Evolutionary conservation across 30 jellyfish, hydroid and myxozoan genomes (phyloP).

Genomic region (Rhopilema esculentum): DNA sequence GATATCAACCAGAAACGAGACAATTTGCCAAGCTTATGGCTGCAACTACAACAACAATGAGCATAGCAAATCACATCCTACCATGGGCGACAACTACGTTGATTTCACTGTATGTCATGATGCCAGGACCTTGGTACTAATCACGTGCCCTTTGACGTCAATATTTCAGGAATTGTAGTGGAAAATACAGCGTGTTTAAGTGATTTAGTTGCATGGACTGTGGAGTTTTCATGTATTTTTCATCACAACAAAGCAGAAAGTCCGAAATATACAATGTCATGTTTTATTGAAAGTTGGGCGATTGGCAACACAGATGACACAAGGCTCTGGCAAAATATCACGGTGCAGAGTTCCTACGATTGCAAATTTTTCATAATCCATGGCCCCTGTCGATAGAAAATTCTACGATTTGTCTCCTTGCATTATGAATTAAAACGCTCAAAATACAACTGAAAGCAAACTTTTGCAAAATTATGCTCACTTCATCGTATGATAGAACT

Average conservation of each 20-base stretch:
- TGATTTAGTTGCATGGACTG: no score
- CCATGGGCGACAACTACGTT: constrained; percentile 31
- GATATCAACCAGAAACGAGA: background rate
- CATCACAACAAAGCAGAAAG: no score
- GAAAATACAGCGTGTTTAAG: background rate
- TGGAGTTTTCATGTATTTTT: no score
- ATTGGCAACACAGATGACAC: background rate
- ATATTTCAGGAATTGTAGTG: background rate
- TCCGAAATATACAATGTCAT: no score
- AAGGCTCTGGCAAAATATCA: constrained; percentile 14
- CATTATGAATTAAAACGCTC: background rate
- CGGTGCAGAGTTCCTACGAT: constrained; percentile 22
- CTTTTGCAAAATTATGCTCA: background rate
- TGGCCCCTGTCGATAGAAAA: background rate
- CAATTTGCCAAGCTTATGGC: background rate
- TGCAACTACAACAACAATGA: constrained; percentile 41
- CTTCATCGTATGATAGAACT: no score
- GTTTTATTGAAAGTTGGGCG: no score
- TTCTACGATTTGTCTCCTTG: background rate
- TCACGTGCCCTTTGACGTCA: background rate
- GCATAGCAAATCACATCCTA: constrained; percentile 30
- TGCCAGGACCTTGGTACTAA: constrained; percentile 5
- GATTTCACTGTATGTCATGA: constrained; percentile 9
- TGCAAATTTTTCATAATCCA: constrained; percentile 10
- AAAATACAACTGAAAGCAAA: background rate